Conservation (phyloP, 1,140 invertebrate genomes). For the Diorhabda carinulata region DNA sequence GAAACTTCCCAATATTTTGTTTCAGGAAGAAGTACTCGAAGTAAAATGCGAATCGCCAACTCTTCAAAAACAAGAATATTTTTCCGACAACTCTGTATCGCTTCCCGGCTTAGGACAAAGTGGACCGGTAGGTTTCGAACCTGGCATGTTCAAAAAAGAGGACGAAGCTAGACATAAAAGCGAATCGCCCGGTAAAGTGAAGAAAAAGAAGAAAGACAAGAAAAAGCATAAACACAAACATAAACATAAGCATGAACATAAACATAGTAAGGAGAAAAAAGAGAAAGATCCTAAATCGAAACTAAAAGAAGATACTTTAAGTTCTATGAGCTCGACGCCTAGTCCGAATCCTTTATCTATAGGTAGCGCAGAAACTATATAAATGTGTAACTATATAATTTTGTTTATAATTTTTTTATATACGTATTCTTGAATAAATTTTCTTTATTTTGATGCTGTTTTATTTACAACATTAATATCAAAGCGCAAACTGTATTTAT, state of each 20-base stretch:
- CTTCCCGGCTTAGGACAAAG: constrained; percentile 63
- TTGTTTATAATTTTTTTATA: neutral
- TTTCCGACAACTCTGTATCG: constrained; percentile 72
- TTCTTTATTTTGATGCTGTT: neutral
- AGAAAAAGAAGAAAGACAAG: constrained; percentile 82
- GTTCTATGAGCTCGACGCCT: constrained; percentile 61
- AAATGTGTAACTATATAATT: neutral
- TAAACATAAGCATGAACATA: constrained; percentile 68
- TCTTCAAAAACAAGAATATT: constrained; percentile 64
- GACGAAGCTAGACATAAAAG: constrained; percentile 49
- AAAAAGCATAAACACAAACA: constrained; percentile 77
- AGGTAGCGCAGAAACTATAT: constrained; percentile 21
- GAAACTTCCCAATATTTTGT: neutral
- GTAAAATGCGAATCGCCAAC: constrained; percentile 21
- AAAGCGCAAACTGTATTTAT: too few relatives aligned
- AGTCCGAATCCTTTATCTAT: constrained; percentile 47
- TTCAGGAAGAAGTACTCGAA: constrained; percentile 29
- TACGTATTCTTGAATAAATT: neutral
- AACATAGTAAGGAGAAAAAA: constrained; percentile 51
- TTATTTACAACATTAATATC: too few relatives aligned
- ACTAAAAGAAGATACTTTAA: constrained; percentile 56
- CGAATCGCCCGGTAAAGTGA: constrained; percentile 41
- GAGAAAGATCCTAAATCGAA: constrained; percentile 51
- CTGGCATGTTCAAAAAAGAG: constrained; percentile 69
- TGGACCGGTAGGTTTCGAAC: constrained; percentile 71